Evolutionary conservation across 2,888 invertebrate species (phyloP).

Genomic region (Epirrhoe alternata): DNA sequence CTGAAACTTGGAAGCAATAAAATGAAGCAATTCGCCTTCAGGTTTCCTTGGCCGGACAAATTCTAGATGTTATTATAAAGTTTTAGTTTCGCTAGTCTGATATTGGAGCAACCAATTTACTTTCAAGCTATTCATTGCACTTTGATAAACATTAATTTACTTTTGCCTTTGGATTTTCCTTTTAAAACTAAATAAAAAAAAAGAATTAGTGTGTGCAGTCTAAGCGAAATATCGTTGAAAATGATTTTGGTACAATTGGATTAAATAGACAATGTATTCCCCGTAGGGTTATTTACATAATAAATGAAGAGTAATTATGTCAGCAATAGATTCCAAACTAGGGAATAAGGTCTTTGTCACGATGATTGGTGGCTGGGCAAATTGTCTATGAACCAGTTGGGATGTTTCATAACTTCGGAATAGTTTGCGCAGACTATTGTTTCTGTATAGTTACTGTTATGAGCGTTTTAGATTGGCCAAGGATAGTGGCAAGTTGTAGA

Average conservation of each 20-base stretch:
- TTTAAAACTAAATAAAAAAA: no score
- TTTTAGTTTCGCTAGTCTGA: neutral
- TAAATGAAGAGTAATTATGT: neutral
- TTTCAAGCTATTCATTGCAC: neutral
- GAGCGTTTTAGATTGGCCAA: no score
- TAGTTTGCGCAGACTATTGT: neutral
- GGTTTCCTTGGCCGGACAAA: neutral
- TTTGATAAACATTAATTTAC: neutral
- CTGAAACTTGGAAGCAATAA: slow-evolving; percentile 19
- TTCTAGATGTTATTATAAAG: slow-evolving; percentile 6
- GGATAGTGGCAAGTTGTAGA: no score
- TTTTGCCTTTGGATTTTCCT: neutral
- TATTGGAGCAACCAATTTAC: neutral
- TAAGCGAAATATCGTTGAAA: no score
- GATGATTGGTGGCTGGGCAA: slow-evolving; percentile 15
- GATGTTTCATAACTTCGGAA: slow-evolving; percentile 1
- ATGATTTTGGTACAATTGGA: no score
- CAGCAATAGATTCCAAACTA: neutral
- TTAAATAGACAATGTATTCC: no score
- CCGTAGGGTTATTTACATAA: no score
- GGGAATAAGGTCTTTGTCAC: slow-evolving; percentile 1
- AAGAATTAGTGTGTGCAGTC: no score
- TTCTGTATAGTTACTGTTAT: neutral
- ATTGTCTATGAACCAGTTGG: slow-evolving; percentile 12
- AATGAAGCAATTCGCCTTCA: slow-evolving; percentile 25